phyloP scores from a whole-genome alignment of 2,888 invertebrate genomes.

The Cremastobaeus sp. region DNA sequence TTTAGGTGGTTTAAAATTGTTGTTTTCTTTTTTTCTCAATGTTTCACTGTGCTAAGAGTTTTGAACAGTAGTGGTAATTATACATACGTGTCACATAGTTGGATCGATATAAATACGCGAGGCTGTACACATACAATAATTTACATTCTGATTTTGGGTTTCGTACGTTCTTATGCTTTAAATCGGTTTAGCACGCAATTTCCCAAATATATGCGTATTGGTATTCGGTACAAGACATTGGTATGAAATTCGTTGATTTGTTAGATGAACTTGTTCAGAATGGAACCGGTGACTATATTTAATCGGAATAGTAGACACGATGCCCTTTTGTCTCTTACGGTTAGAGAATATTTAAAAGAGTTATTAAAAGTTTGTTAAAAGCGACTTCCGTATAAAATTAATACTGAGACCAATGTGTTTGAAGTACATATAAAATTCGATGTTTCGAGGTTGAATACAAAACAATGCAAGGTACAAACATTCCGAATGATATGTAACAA shows the following conservation, averaged over 20 bases:
- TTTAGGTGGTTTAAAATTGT: background rate
- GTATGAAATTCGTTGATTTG: constrained; percentile 54
- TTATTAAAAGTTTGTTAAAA: no score
- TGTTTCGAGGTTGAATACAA: constrained; percentile 28
- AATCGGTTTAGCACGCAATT: constrained; percentile 25
- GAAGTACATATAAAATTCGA: constrained; percentile 50
- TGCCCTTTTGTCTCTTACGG: no score
- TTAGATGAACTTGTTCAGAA: constrained; percentile 9
- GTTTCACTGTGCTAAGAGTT: constrained; percentile 21
- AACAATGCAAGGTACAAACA: constrained; percentile 36
- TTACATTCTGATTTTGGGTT: constrained; percentile 41
- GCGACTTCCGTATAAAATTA: constrained; percentile 24
- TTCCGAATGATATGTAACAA: constrained; percentile 49
- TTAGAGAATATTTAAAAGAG: no score
- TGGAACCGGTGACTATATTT: background rate
- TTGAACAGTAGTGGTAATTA: constrained; percentile 24
- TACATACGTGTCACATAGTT: constrained; percentile 26
- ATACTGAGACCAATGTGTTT: constrained; percentile 15
- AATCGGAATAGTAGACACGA: no score
- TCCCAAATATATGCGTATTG: constrained; percentile 9
- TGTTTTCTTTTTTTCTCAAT: constrained; percentile 7
- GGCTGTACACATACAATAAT: constrained; percentile 45
- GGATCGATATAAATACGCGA: constrained; percentile 40
- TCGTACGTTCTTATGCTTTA: constrained; percentile 19
- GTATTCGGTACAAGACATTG: constrained; percentile 16